A percentile compares a stretch with the other conserved stretches of the same genome.
phyloP scores from a whole-genome alignment of 2,113 vertebrate genomes.

The Takifugu bimaculatus region DNA sequence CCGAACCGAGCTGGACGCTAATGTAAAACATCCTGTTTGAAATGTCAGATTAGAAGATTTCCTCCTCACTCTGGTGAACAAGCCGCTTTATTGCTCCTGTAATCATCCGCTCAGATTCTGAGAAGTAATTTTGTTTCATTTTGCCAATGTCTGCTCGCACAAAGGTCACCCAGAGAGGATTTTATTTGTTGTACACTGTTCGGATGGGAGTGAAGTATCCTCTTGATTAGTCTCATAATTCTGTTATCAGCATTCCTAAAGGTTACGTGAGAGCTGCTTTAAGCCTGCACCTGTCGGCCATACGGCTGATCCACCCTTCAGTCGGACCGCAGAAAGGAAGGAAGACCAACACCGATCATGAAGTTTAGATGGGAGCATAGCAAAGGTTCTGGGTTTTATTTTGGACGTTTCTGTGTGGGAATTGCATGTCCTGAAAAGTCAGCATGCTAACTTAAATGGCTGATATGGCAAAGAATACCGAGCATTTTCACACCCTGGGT shows the following conservation, averaged over 20 bases:
- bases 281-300: conserved; percentile 42
- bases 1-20: conserved; percentile 29
- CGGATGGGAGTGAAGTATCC: conserved; percentile 45
- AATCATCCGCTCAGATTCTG: conserved; percentile 44
- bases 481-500: too few relatives aligned
- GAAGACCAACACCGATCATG: too few relatives aligned
- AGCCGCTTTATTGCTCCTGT: conserved; percentile 49
- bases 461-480: too few relatives aligned
- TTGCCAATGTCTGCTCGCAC: conserved; percentile 17
- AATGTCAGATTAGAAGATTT: conserved; percentile 68
- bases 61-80: conserved; percentile 50
- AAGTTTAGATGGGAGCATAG: too few relatives aligned
- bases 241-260: conserved; percentile 51
- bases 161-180: conserved; percentile 58
- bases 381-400: too few relatives aligned
- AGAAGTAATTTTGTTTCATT: conserved; percentile 40
- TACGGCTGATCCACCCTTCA: not conserved
- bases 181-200: conserved; percentile 54
- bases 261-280: conserved; percentile 43
- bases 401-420: too few relatives aligned
- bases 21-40: conserved; percentile 53
- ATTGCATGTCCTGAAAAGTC: too few relatives aligned
- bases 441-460: too few relatives aligned
- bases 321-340: not conserved
- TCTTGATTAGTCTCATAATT: conserved; percentile 54